Percentiles rank a stretch among this genome's conserved stretches.
Conservation (phyloP, 2,888 invertebrate genomes). For the Netelia inedita region DNA sequence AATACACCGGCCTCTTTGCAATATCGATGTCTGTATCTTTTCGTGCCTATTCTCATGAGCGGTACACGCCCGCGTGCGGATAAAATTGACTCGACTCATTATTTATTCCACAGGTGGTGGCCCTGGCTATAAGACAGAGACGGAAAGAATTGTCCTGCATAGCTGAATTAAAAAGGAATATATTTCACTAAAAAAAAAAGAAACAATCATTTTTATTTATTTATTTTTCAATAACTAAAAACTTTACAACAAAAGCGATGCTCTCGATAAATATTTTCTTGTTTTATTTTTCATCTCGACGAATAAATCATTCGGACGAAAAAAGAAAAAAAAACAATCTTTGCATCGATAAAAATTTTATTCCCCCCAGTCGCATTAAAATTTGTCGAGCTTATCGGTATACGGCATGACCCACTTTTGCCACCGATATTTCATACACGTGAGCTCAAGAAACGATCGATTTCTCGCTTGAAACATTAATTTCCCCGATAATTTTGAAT, state of each 20-base stretch:
- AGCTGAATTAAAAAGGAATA: neutral
- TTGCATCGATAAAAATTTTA: neutral
- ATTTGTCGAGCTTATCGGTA: neutral
- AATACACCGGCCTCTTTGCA: constrained; percentile 14
- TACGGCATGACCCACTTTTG: constrained; percentile 23
- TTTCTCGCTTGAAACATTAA: neutral
- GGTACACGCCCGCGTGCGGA: constrained; percentile 57
- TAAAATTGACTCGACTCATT: constrained; percentile 71
- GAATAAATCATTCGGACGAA: neutral
- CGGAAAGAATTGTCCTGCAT: constrained; percentile 3
- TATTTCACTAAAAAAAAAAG: neutral
- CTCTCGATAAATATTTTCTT: too few species aligned
- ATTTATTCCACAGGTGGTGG: constrained; percentile 78
- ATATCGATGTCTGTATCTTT: constrained; percentile 58
- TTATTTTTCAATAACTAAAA: neutral
- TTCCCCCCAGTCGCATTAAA: neutral
- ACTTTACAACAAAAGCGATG: too few species aligned
- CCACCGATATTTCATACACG: neutral
- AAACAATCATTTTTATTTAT: neutral
- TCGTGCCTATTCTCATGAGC: constrained; percentile 61
- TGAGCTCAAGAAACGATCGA: neutral
- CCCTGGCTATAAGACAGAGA: constrained; percentile 55
- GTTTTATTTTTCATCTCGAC: neutral
- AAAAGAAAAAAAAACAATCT: neutral
- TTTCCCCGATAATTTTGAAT: constrained; percentile 26